phyloP scores from a whole-genome alignment of 2,113 vertebrate genomes.

The Odobenus rosmarus region DNA sequence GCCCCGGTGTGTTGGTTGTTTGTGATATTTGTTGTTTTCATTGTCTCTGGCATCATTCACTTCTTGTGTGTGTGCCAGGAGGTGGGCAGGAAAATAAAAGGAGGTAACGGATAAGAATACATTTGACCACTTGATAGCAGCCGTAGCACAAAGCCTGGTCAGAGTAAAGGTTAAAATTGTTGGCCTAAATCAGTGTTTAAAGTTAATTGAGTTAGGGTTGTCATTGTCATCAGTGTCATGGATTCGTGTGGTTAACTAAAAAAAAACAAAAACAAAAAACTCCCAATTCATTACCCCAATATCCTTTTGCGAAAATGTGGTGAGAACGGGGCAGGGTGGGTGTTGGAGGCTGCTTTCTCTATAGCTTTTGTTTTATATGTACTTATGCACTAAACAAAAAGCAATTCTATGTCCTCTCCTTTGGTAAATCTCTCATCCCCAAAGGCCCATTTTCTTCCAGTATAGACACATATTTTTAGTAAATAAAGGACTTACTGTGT shows the following conservation, averaged over 20 bases:
- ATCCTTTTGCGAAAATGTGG: not conserved
- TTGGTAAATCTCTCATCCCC: not conserved
- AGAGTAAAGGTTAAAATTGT: constrained; percentile 63
- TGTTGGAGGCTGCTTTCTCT: not conserved
- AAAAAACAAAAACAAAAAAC: not conserved
- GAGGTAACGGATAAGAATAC: not conserved
- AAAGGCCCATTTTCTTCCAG: not conserved
- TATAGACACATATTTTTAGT: constrained; percentile 33
- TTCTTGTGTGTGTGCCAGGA: not conserved
- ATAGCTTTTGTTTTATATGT: not conserved
- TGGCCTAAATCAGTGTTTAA: constrained; percentile 38
- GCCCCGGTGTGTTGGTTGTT: not conserved
- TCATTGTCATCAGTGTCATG: not conserved
- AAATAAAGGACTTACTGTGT: constrained; percentile 58
- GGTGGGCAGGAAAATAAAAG: not conserved
- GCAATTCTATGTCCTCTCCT: not conserved
- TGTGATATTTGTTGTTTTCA: not conserved
- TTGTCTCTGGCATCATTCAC: not conserved
- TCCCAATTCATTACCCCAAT: not conserved
- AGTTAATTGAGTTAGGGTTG: constrained; percentile 46
- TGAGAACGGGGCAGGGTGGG: not conserved
- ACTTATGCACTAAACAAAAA: constrained; percentile 49
- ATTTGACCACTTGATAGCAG: constrained; percentile 28
- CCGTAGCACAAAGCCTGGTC: constrained; percentile 46
- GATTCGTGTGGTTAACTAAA: not conserved